Conservation (phyloP, 2,888 invertebrate genomes). For the Oscheius sp. region DNA sequence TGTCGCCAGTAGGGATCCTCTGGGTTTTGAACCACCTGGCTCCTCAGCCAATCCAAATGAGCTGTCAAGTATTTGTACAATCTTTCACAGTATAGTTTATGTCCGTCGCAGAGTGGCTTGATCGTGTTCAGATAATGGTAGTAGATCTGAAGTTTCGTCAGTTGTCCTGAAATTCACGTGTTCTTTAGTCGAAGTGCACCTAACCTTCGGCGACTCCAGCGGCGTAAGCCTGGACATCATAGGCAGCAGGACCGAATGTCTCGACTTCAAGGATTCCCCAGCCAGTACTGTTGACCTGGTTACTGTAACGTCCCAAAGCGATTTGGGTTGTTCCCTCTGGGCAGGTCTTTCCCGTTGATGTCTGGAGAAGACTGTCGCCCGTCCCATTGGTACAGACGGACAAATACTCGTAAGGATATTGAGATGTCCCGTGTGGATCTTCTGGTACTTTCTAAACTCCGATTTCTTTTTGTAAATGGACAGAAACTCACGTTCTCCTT, state of each 20-base stretch:
- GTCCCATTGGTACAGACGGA: constrained; percentile 59
- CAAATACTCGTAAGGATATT: constrained; percentile 54
- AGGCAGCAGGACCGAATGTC: constrained; percentile 62
- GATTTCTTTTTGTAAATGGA: not conserved
- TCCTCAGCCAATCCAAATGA: constrained; percentile 68
- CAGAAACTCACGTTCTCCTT: constrained; percentile 17
- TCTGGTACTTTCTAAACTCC: constrained; percentile 13
- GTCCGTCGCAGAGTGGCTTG: constrained; percentile 63
- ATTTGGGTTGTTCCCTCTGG: constrained; percentile 51
- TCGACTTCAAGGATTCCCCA: constrained; percentile 72
- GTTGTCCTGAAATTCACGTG: constrained; percentile 49
- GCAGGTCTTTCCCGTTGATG: constrained; percentile 35
- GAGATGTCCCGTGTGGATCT: constrained; percentile 29
- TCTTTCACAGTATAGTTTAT: constrained; percentile 58
- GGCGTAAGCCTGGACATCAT: constrained; percentile 70
- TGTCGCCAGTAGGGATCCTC: constrained; percentile 64
- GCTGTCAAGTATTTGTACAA: constrained; percentile 62
- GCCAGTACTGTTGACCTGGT: constrained; percentile 70
- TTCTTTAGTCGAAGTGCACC: not conserved
- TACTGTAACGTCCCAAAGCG: constrained; percentile 67
- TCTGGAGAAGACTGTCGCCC: constrained; percentile 48
- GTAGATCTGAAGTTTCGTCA: constrained; percentile 71
- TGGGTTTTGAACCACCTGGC: constrained; percentile 52
- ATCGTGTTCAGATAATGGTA: constrained; percentile 71
- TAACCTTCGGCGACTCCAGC: constrained; percentile 71